Evolutionary conservation across 2,888 invertebrate species (phyloP).

Genomic region (Dynastes hyllus): DNA sequence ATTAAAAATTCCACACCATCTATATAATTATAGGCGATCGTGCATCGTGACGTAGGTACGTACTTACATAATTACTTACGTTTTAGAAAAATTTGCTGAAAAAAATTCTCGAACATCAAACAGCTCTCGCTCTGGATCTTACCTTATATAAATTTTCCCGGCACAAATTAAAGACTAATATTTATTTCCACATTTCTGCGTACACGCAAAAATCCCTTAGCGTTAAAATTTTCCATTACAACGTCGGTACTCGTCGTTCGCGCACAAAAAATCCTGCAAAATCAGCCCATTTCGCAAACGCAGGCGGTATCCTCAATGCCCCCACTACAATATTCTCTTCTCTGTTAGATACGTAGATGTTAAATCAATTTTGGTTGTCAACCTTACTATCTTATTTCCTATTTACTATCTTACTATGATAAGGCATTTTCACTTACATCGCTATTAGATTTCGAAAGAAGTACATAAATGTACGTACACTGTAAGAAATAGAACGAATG

Average conservation of each 20-base stretch:
- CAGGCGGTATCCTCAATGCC: too few relatives aligned
- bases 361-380: too few relatives aligned
- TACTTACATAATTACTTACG: background rate
- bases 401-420: too few relatives aligned
- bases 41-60: background rate
- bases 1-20: constrained; percentile 30
- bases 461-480: too few relatives aligned
- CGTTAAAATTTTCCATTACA: constrained; percentile 14
- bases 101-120: background rate
- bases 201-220: constrained; percentile 22
- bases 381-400: too few relatives aligned
- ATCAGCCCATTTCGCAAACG: constrained; percentile 22
- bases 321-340: too few relatives aligned
- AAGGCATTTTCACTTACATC: too few relatives aligned
- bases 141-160: constrained; percentile 12
- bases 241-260: background rate
- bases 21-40: constrained; percentile 13
- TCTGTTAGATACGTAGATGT: too few relatives aligned
- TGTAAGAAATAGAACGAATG: too few relatives aligned
- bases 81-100: constrained; percentile 5
- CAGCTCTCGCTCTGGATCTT: constrained; percentile 22
- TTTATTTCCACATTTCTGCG: constrained; percentile 21
- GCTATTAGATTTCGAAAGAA: too few relatives aligned
- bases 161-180: constrained; percentile 42
- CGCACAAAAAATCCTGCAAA: constrained; percentile 20